These are phyloP conservation scores for Erpetoichthys calabaricus DNA, from an alignment of 2,797 vertebrate species.

Conservation along the genomic window DNA sequence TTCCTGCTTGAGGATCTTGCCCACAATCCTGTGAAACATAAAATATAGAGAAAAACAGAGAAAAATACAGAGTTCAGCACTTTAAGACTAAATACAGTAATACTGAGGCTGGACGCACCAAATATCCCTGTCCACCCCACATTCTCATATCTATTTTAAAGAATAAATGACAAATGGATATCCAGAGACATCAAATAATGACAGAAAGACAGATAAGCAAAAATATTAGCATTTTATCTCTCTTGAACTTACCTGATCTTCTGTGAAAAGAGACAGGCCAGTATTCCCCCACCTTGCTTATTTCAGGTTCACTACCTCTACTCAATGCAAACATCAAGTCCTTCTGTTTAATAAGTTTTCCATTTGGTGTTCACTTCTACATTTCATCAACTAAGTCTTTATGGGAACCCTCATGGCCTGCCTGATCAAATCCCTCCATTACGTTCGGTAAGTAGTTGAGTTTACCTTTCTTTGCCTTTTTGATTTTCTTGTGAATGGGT, in stretches of 20 bases:
- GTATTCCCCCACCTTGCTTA: conserved; percentile 8
- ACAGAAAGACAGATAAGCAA: no score
- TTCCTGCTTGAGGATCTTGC: conserved; percentile 8
- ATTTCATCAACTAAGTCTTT: conserved; percentile 10
- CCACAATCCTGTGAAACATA: conserved; percentile 4
- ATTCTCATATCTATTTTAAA: no score
- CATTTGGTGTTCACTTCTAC: conserved; percentile 4
- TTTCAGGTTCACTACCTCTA: conserved; percentile 14
- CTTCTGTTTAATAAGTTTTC: conserved; percentile 10
- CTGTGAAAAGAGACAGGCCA: conserved; percentile 13
- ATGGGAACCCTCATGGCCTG: conserved; percentile 4
- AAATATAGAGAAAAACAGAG: no score
- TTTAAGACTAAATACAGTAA: no score
- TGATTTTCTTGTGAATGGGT: conserved; percentile 11
- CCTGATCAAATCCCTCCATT: conserved; percentile 8
- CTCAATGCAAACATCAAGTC: conserved; percentile 10
- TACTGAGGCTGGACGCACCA: no score
- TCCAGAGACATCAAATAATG: no score
- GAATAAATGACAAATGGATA: no score
- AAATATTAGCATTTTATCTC: no score
- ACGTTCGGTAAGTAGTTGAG: conserved; percentile 14
- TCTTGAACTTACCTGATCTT: conserved; percentile 9
- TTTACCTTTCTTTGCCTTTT: conserved; percentile 12
- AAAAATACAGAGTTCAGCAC: no score
- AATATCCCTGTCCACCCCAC: no score